A percentile compares a stretch with the other conserved stretches of the same genome.
These are phyloP conservation scores for Dicrurus megarhynchus DNA, from an alignment of 2,113 vertebrate genomes.

Conservation along the genomic window DNA sequence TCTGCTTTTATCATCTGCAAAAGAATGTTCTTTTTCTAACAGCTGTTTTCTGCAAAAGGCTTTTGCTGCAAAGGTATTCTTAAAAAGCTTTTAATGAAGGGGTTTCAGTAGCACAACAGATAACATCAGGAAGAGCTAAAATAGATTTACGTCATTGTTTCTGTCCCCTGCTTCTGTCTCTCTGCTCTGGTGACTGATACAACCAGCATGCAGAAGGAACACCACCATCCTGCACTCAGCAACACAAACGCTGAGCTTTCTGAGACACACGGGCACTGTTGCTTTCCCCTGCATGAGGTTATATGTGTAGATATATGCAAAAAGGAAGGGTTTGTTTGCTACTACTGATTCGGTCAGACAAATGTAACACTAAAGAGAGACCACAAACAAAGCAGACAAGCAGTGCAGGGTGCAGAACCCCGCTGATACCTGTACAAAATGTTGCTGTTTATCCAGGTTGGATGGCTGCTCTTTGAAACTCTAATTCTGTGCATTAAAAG, in stretches of 20 bases:
- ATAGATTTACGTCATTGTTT: neutral
- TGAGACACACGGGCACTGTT: neutral
- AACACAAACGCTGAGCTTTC: neutral
- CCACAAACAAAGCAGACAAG: neutral
- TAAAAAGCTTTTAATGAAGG: neutral
- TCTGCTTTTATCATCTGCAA: neutral
- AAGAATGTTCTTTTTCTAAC: neutral
- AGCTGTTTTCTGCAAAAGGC: neutral
- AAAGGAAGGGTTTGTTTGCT: neutral
- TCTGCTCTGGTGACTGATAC: neutral
- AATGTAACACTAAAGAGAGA: neutral
- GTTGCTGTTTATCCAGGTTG: neutral
- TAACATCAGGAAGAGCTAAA: neutral
- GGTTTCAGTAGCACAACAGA: neutral
- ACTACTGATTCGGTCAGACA: neutral
- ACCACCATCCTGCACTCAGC: neutral
- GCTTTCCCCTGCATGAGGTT: neutral
- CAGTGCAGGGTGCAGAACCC: neutral
- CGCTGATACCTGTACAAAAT: fast-evolving
- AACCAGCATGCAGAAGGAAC: neutral
- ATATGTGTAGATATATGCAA: neutral
- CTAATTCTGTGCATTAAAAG: neutral
- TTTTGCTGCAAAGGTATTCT: neutral
- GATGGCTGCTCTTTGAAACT: neutral
- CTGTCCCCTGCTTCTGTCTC: neutral